Evolutionary conservation across 2,888 invertebrate genomes (phyloP).

Genomic region (Antitype chi): DNA sequence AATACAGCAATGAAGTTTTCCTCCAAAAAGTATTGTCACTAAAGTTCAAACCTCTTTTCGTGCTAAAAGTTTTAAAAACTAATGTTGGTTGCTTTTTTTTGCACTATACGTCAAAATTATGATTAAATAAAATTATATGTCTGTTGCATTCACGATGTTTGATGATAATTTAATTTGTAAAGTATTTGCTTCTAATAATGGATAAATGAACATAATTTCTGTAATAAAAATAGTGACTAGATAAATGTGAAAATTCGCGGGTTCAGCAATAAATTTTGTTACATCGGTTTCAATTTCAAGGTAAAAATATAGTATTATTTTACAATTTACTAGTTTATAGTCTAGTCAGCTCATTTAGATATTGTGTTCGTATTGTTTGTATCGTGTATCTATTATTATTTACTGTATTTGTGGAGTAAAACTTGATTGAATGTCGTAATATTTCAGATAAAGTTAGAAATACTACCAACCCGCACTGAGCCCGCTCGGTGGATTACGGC

Average conservation of each 20-base stretch:
- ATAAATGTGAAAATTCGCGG: slow-evolving; percentile 40
- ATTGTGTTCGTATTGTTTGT: not conserved
- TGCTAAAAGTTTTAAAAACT: slow-evolving; percentile 8
- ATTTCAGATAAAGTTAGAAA: not conserved
- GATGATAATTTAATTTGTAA: slow-evolving; percentile 30
- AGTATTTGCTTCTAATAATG: slow-evolving; percentile 36
- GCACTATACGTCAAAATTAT: slow-evolving; percentile 41
- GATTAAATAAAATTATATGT: slow-evolving; percentile 42
- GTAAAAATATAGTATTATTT: slow-evolving; percentile 40
- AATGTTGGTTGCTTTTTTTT: slow-evolving; percentile 37
- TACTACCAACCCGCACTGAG: not conserved
- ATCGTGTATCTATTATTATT: not conserved
- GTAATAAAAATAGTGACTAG: slow-evolving; percentile 11
- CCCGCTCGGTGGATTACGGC: too few relatives aligned
- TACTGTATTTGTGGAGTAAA: not conserved
- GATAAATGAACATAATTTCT: slow-evolving; percentile 18
- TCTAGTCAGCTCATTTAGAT: not conserved
- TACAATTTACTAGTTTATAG: slow-evolving; percentile 14
- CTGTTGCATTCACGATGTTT: slow-evolving; percentile 30
- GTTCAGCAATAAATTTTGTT: slow-evolving; percentile 28
- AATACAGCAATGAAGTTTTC: not conserved
- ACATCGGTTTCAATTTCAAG: slow-evolving; percentile 44
- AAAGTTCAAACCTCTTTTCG: slow-evolving; percentile 30
- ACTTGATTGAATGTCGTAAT: not conserved
- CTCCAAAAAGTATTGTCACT: slow-evolving; percentile 27